Evolutionary conservation across 1,140 invertebrate genomes (phyloP), one percentile per base, ranked within the genome.

Genomic region (Himalopsyche phryganea): DNA sequence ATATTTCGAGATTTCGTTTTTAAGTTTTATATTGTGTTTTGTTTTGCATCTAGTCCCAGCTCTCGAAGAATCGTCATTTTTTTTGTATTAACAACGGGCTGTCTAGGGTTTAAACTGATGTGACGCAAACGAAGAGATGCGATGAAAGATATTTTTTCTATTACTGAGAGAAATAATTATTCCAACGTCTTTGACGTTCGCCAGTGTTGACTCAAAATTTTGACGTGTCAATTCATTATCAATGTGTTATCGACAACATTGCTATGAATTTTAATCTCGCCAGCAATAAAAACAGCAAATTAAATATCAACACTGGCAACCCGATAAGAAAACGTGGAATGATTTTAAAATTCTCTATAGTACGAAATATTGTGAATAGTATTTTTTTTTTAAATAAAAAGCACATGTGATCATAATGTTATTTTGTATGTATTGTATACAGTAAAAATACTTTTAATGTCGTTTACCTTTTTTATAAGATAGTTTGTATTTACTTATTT

Each of bases 381-480:
- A 60, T 54, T 54, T 61, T 50, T 60, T 56, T 51, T 57, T 47
- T n/a, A n/a, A n/a, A 28, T 28, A 60, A 63, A 63, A 63, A 63
- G 61, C 61, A 63, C 61, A 50, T 63, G 61, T 63, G 61, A 63
- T 63, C 57, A 51, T 63, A 59, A 63, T 59, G 61, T 63, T 63
- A 63, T 63, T 59, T 63, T 63, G 61, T 63, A 63, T 63, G 61
- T 63, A 63, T 63, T 57, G 53, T 63, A 63, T 63, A 63, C 61
- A 63, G 46, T 63, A 59, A 58, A 63, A 56, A 63, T 28, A 28
- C 23, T 33, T 63, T 63, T 63, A 63, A 63, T 59, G 56, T 59
- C 54, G 56, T 59, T 63, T 61, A 49, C 45, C 50, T 41, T 63
- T 63, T 63, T 63, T 63, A 60, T 63, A 63, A 63, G 61, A 63